Evolutionary conservation across 2,888 invertebrate genomes (phyloP), one percentile per base, ranked within the genome.

Genomic region (Tetheella fluctuosa): DNA sequence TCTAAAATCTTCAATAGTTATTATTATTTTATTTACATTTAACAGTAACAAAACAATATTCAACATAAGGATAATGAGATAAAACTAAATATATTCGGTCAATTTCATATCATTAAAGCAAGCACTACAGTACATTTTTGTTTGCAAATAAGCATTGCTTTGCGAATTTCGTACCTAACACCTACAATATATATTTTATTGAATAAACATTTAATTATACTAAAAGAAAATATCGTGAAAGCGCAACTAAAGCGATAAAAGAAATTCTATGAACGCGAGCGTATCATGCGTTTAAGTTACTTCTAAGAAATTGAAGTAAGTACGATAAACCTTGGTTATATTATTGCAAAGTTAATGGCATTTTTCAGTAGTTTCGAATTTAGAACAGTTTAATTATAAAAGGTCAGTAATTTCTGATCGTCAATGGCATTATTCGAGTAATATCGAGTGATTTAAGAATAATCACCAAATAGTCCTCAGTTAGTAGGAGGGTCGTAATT

Each of bases 401-500:
- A 34, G 12, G 13, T 34, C 20, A 10, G 10, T 39, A 48, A 48
- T n/a, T 48, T 48, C 20, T 1, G 10, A 20, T 48, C n/a, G n/a
- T n/a, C n/a, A 39, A 39, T 39, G 7, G 10, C 0, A 48, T 42
- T 17, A 15, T n/a, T 10, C 42, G 17, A 42, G 7, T 7, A 6
- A 17, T 48, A 20, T 48, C 48, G 48, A 48, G 34, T 34, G 20
- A 17, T 48, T 20, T 48, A 20, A 48, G 48, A 48, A 48, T 48
- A 48, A 48, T 48, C 48, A 48, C 48, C 20, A 10, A 48, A 48
- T 20, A 48, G 48, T 55, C 34, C 34, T 34, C 69, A 67, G 70
- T 64, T 63, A 63, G 67, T 64, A 20, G 48, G 77, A 79, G 81
- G 88, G 86, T 81, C 84, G 87, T 92, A 92, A 92, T 92, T 91